These are phyloP conservation scores for Drosophila bunnanda DNA, from an alignment of 2,888 invertebrate species.

Conservation along the genomic window DNA sequence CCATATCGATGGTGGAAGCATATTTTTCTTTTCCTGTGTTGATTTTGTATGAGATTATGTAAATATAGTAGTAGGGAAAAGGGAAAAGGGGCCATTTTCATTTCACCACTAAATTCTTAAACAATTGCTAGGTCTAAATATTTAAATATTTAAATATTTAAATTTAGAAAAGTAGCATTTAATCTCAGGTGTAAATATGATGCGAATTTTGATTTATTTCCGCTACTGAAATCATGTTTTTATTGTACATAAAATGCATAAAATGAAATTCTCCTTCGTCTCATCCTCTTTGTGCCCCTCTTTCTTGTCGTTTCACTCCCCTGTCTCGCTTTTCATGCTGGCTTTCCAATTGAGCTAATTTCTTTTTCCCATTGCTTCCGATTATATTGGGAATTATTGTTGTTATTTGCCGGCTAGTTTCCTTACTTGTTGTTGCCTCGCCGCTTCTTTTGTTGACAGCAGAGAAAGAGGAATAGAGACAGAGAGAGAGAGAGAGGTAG, in stretches of 20 bases:
- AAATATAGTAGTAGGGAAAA: neutral
- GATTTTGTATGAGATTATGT: constrained; percentile 5
- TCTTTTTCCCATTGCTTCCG: constrained; percentile 74
- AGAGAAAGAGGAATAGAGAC: constrained; percentile 20
- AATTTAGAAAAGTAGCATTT: no score
- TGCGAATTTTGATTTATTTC: constrained; percentile 22
- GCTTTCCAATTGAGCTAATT: constrained; percentile 77
- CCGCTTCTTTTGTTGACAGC: constrained; percentile 64
- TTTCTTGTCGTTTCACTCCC: constrained; percentile 13
- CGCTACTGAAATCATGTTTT: constrained; percentile 6
- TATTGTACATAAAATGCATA: constrained; percentile 50
- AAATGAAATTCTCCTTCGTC: constrained; percentile 6
- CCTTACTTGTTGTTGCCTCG: constrained; percentile 48
- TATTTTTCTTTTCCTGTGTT: neutral
- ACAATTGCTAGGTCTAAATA: neutral
- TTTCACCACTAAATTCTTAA: neutral
- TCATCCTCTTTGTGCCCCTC: constrained; percentile 21
- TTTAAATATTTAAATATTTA: no score
- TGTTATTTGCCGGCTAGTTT: constrained; percentile 65
- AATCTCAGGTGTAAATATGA: constrained; percentile 18
- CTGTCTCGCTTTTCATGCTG: constrained; percentile 40
- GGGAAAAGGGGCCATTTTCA: constrained; percentile 12
- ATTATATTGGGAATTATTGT: constrained; percentile 53
- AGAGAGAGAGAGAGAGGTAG: constrained; percentile 15
- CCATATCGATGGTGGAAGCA: neutral